Evolutionary conservation across 1,140 invertebrate genomes (phyloP).

Genomic region (Oryctes rhinoceros): DNA sequence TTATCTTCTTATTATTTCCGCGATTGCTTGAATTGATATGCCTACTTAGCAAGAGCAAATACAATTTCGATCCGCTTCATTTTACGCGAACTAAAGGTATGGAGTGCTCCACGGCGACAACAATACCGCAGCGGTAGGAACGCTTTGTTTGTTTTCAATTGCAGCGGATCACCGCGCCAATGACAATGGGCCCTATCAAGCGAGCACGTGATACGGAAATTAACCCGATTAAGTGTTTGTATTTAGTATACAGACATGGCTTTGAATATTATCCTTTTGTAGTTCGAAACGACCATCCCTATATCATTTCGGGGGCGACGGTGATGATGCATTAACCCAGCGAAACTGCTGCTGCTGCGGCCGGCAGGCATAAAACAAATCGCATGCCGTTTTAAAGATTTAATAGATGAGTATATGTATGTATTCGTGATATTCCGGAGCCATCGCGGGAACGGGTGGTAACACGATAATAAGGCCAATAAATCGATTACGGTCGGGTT

Average conservation of each 20-base stretch:
- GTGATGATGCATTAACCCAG: conserved; percentile 3
- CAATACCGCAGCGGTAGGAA: neutral
- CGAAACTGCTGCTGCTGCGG: neutral
- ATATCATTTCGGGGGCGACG: neutral
- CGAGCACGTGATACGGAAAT: conserved; percentile 20
- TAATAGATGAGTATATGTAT: neutral
- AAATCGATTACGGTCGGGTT: neutral
- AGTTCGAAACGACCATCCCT: neutral
- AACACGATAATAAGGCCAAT: neutral
- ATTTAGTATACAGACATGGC: neutral
- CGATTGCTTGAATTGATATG: too few species aligned
- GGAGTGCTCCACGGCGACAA: neutral
- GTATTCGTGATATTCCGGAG: neutral
- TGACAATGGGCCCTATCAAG: neutral
- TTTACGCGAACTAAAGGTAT: neutral
- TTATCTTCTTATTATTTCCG: too few species aligned
- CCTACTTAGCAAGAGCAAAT: neutral
- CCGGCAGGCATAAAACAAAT: neutral
- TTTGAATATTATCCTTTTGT: conserved; percentile 19
- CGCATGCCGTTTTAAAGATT: neutral
- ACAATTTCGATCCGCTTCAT: neutral
- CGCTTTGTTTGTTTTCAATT: conserved; percentile 15
- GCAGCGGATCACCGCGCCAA: neutral
- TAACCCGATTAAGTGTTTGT: conserved; percentile 21
- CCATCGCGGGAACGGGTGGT: neutral